Evolutionary conservation across 2,113 vertebrate genomes (phyloP).

Genomic region (Corythaeola cristata): DNA sequence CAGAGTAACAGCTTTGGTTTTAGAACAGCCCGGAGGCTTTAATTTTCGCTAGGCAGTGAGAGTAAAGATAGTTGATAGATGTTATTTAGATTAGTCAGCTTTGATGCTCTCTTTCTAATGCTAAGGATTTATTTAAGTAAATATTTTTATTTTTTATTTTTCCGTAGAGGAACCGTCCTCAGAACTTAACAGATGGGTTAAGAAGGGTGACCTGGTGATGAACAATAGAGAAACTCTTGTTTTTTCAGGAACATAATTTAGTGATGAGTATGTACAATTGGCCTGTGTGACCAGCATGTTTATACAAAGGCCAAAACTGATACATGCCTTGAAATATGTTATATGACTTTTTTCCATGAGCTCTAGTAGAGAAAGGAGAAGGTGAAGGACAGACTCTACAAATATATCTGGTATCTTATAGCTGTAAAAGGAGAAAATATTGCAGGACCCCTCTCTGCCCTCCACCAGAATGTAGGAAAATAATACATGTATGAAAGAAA

Average conservation of each 20-base stretch:
- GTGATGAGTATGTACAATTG: background rate
- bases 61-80: background rate
- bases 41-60: background rate
- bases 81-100: background rate
- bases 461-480: background rate
- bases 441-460: background rate
- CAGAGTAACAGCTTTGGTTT: constrained; percentile 19
- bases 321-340: background rate
- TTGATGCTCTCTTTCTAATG: background rate
- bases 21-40: background rate
- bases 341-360: background rate
- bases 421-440: background rate
- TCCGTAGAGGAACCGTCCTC: background rate
- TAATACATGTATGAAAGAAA: background rate
- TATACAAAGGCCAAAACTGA: background rate
- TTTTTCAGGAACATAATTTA: background rate
- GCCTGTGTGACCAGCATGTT: background rate
- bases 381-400: background rate
- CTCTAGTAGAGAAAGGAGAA: background rate
- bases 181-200: background rate
- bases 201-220: background rate
- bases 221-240: background rate
- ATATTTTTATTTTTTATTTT: background rate
- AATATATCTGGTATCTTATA: background rate
- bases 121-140: background rate